Evolutionary conservation across 2,113 vertebrate species (phyloP).

Genomic region (Paedocypris sp.): DNA sequence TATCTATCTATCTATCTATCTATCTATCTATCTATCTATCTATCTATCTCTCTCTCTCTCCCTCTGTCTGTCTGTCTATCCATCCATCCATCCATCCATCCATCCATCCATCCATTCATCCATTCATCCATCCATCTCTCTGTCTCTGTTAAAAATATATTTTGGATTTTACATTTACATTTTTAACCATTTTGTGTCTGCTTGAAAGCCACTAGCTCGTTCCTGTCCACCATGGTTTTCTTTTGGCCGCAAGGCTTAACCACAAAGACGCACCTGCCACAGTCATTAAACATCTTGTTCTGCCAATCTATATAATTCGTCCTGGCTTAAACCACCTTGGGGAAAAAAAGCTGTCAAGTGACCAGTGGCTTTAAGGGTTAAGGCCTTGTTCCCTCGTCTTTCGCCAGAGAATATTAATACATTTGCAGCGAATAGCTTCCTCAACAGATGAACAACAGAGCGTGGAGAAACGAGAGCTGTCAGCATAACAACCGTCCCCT

Average conservation of each 20-base stretch:
- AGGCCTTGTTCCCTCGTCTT: constrained; percentile 18
- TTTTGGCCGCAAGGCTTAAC: background rate
- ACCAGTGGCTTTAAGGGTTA: constrained; percentile 26
- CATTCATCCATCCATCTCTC: no score
- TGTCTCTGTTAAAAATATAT: no score
- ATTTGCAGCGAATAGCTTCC: constrained; percentile 32
- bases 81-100: no score
- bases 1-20: no score
- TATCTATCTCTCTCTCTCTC: no score
- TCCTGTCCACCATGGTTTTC: background rate
- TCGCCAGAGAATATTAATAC: constrained; percentile 45
- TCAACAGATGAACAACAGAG: constrained; percentile 40
- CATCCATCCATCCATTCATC: no score
- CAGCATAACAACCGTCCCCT: constrained; percentile 43
- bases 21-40: no score
- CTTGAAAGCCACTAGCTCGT: background rate
- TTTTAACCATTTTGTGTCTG: background rate
- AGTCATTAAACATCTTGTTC: constrained; percentile 8
- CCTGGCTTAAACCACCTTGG: background rate
- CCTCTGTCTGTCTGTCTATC: no score
- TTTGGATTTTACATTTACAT: background rate
- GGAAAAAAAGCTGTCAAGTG: constrained; percentile 26
- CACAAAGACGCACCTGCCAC: constrained; percentile 7
- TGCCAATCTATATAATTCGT: constrained; percentile 1
- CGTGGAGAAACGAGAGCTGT: constrained; percentile 39